A percentile compares a stretch with the other conserved stretches of the same genome.
These are phyloP conservation scores for Esox niger DNA, from an alignment of 2,113 vertebrate genomes.

Conservation along the genomic window DNA sequence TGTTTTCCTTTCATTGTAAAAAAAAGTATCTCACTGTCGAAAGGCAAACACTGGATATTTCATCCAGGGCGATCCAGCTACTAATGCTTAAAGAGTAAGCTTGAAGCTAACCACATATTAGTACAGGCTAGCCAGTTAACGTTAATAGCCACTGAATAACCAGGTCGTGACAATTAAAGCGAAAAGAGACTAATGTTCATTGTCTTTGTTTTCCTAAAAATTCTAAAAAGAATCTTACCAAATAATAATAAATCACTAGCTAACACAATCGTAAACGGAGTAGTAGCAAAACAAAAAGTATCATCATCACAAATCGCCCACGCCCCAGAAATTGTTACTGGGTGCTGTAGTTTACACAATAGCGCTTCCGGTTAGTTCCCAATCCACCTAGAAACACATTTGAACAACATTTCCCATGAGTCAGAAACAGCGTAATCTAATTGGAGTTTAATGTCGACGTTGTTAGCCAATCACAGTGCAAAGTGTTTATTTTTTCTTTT, in stretches of 20 bases:
- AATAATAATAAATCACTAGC: neutral
- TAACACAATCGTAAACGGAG: slow-evolving; percentile 3
- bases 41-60: too few species aligned
- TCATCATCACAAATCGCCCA: slow-evolving; percentile 16
- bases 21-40: neutral
- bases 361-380: neutral
- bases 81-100: neutral
- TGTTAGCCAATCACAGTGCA: slow-evolving; percentile 10
- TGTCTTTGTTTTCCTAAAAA: neutral
- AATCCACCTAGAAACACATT: neutral
- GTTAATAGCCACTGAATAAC: neutral
- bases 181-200: neutral
- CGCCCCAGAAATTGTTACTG: slow-evolving; percentile 14
- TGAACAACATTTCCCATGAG: slow-evolving; percentile 23
- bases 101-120: neutral
- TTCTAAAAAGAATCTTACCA: neutral
- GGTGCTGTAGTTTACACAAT: slow-evolving; percentile 23
- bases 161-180: neutral
- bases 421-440: neutral
- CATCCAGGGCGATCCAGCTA: neutral
- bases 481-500: neutral
- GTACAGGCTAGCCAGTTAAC: neutral
- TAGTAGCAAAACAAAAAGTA: neutral
- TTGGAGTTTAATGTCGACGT: neutral
- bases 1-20: neutral